A percentile compares a stretch with the other conserved stretches of the same genome.
Conservation (phyloP, 1,140 invertebrate species). For the honey bee (Apis mellifera) region Amel_HAv3.1 CM009935.2:2187001-2187500, state of each 20-base stretch:
- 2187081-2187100: constrained; percentile 43
- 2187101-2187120: constrained; percentile 74
- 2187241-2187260: constrained; percentile 71
- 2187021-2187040: background rate
- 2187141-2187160: constrained; percentile 44
- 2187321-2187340: background rate
- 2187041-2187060: background rate
- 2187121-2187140: constrained; percentile 49
- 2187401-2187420: background rate
- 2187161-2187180: constrained; percentile 50
- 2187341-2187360: background rate
- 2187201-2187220: constrained; percentile 59
- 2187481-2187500: background rate
- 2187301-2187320: constrained; percentile 44
- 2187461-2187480: background rate
- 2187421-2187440: constrained; percentile 22
- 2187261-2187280: constrained; percentile 69
- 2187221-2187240: constrained; percentile 76
- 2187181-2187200: constrained; percentile 47
- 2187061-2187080: constrained; percentile 6
- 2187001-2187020: constrained; percentile 56
- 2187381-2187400: background rate
- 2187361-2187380: constrained; percentile 14
- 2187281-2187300: constrained; percentile 30
- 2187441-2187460: constrained; percentile 25